Base-by-base conservation (phyloP, 2,113 vertebrate genomes). In the Sinosuthora webbiana region DNA sequence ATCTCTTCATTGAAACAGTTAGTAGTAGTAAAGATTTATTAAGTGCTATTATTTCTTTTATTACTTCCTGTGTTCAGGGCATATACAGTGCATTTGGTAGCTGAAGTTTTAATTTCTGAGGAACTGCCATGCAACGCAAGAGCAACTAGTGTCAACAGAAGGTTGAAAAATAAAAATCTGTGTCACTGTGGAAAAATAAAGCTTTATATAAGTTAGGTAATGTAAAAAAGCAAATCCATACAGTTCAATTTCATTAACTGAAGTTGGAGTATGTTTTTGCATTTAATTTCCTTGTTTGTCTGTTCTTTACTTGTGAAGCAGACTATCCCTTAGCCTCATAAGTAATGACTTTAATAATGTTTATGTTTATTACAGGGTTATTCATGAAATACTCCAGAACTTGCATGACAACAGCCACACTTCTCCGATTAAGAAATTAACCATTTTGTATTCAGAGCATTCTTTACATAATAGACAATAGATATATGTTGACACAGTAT, bases 381-480 rank as follows among this genome's bases (percentile, higher is more conserved):
- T 56, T 69, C 37, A 77, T 41, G 2, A 69, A 95, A 71, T 69
- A 69, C 31, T 87, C 22, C 37, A 80, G 50, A 27, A 71, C 63
- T 83, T 79, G 59, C 90, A 79, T 56, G 78, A 82, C 59, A 88
- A 83, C 63, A 76, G 59, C 23, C 50, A 79, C 1, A 2, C 45
- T 94, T 71, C 41, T 50, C 33, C 57, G 83, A 55, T 80, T 80
- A 90, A 57, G 28, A 45, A 95, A 94, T 83, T 73, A 79, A 95
- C 4, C 6, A 76, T 80, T 85, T 62, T 73, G 45, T 57, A 94
- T 93, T 95, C 90, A 93, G 53, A 69, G 28, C 62, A 90, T 63
- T 62, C n/a, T 71, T 87, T 69, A 93, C 37, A 62, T 62, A 85
- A 73, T n/a, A 42, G 41, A 49, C 49, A 76, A 60, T 60, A 94